A percentile compares a stretch with the other conserved stretches of the same genome.
These are phyloP conservation scores for Umimayanthus kanabou DNA, from an alignment of 92 coral and sea anemone species.

Conservation along the genomic window DNA sequence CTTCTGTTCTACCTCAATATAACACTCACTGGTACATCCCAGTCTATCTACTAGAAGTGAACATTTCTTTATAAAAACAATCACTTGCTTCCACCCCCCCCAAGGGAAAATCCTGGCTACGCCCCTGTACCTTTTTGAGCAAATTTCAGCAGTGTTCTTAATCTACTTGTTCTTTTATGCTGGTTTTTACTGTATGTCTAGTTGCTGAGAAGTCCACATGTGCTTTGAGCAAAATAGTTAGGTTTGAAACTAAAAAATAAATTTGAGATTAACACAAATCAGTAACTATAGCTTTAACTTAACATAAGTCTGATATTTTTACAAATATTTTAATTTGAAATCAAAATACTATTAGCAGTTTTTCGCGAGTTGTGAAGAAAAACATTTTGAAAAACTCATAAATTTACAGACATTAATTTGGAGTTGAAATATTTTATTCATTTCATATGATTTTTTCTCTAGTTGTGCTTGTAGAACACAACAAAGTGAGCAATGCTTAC, in stretches of 20 bases:
- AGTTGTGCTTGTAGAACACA: conserved; percentile 5
- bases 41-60: no score
- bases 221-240: no score
- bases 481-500: conserved; percentile 7
- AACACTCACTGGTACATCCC: no score
- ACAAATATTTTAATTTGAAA: background rate
- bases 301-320: background rate
- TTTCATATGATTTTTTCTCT: conserved; percentile 1
- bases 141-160: no score
- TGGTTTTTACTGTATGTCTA: background rate
- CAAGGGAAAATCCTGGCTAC: no score
- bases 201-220: background rate
- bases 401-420: background rate
- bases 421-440: background rate
- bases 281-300: background rate
- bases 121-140: no score
- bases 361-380: background rate
- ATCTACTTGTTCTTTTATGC: no score
- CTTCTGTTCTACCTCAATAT: no score
- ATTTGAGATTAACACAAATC: conserved; percentile 4
- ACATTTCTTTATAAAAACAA: no score
- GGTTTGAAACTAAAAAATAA: background rate
- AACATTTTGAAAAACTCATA: conserved; percentile 6
- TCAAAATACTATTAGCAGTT: background rate
- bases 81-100: no score